Percentiles rank a stretch among this genome's conserved stretches.
These are phyloP conservation scores for Ceratosolen solmsi DNA, from an alignment of 1,140 invertebrate species.

Conservation along the genomic window DNA sequence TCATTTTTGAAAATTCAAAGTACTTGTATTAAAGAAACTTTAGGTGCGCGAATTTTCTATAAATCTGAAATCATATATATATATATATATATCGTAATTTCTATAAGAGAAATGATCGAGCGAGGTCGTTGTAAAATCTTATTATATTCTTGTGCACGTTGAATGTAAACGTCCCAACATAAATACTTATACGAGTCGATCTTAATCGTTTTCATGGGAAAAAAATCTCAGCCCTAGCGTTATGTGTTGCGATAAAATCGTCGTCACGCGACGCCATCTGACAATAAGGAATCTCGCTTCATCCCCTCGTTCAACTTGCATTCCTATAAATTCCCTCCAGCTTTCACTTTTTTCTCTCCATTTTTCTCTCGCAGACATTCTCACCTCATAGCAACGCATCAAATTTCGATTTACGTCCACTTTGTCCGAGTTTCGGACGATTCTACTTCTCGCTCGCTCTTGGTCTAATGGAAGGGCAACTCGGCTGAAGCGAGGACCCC, in stretches of 20 bases:
- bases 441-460: background rate
- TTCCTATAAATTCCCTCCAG: conserved; percentile 1
- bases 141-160: background rate
- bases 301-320: background rate
- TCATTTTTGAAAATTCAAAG: too few species aligned
- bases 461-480: conserved; percentile 38
- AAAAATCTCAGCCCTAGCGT: background rate
- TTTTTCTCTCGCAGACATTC: background rate
- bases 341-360: background rate
- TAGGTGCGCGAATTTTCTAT: too few species aligned
- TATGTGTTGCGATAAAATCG: background rate
- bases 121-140: too few species aligned
- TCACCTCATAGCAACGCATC: conserved; percentile 39
- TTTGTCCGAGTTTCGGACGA: background rate
- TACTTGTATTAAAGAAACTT: too few species aligned
- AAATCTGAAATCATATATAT: too few species aligned
- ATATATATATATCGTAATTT: too few species aligned
- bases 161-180: background rate
- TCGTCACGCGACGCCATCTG: background rate
- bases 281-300: background rate
- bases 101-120: too few species aligned
- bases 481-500: conserved; percentile 19
- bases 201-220: background rate
- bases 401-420: conserved; percentile 59
- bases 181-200: background rate